A percentile compares a stretch with the other conserved stretches of the same genome.
phyloP scores from a whole-genome alignment of 2,797 vertebrate species.

The Tympanoctomys barrerae region DNA sequence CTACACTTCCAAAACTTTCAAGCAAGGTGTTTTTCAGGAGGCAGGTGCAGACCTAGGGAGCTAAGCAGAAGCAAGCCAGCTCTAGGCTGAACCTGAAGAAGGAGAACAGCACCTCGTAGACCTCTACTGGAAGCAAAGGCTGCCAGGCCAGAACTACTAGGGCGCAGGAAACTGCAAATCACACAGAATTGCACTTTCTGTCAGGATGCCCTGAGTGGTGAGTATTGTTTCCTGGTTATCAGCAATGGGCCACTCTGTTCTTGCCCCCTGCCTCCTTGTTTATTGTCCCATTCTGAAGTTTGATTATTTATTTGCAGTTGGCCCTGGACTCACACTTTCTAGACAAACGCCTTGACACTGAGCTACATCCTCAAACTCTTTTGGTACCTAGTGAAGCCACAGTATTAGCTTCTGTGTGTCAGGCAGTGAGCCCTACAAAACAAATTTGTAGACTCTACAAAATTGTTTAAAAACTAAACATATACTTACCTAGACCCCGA shows the following conservation, averaged over 20 bases:
- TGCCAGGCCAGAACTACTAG: not conserved
- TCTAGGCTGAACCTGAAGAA: not conserved
- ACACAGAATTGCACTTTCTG: not conserved
- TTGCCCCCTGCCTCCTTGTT: not conserved
- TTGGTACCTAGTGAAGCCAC: not conserved
- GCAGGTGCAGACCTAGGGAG: not conserved
- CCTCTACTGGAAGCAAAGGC: not conserved
- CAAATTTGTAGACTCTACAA: not conserved
- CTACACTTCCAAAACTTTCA: not conserved
- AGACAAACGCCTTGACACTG: not conserved
- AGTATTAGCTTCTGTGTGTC: not conserved
- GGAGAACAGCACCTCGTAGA: not conserved
- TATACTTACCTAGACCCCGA: slow-evolving; percentile 87
- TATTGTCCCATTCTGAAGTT: not conserved
- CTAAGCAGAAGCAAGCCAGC: not conserved
- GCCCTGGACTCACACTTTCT: not conserved
- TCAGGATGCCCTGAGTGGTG: not conserved
- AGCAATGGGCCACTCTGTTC: not conserved
- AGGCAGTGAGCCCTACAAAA: not conserved
- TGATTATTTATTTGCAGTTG: not conserved
- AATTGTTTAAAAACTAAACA: not conserved
- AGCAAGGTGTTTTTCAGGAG: not conserved
- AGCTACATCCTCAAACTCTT: not conserved
- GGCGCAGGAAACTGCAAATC: not conserved
- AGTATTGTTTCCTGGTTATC: not conserved